Conservation (phyloP, 1,140 invertebrate genomes). For the Saccostrea glomerata region DNA sequence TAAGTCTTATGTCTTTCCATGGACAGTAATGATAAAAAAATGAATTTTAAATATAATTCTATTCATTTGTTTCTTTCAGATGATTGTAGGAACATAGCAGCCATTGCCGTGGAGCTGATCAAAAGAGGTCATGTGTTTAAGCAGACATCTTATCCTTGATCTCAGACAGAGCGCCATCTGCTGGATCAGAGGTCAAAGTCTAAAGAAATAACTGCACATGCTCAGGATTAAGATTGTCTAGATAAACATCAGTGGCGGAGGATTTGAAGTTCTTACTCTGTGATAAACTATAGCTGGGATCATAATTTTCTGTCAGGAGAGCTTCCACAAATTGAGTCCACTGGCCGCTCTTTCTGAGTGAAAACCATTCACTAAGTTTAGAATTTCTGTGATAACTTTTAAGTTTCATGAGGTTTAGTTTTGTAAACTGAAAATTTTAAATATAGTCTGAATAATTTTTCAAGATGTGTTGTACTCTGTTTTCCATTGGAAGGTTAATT, state of each 20-base stretch:
- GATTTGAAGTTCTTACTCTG: conserved; percentile 59
- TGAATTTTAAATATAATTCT: neutral
- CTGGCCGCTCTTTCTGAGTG: conserved; percentile 54
- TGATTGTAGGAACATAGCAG: conserved; percentile 79
- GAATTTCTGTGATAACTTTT: conserved; percentile 48
- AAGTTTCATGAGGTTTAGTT: conserved; percentile 53
- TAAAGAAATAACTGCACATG: conserved; percentile 16
- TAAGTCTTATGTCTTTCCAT: too few relatives aligned
- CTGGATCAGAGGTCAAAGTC: neutral
- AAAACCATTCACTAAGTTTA: conserved; percentile 58
- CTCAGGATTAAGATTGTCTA: neutral
- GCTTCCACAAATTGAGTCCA: conserved; percentile 66
- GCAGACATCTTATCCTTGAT: conserved; percentile 42
- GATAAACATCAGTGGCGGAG: neutral
- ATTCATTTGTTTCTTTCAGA: conserved; percentile 69
- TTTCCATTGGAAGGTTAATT: conserved; percentile 20
- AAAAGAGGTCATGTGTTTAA: conserved; percentile 69
- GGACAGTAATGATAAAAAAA: too few relatives aligned
- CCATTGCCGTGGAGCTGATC: conserved; percentile 72
- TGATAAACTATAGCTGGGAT: conserved; percentile 63
- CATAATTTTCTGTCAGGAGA: conserved; percentile 67
- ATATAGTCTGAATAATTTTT: conserved; percentile 63
- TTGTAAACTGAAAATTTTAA: conserved; percentile 59
- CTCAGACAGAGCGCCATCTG: neutral
- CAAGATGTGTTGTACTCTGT: conserved; percentile 61